phyloP scores from a whole-genome alignment of 2,113 vertebrate species.

The Carassius auratus region DNA sequence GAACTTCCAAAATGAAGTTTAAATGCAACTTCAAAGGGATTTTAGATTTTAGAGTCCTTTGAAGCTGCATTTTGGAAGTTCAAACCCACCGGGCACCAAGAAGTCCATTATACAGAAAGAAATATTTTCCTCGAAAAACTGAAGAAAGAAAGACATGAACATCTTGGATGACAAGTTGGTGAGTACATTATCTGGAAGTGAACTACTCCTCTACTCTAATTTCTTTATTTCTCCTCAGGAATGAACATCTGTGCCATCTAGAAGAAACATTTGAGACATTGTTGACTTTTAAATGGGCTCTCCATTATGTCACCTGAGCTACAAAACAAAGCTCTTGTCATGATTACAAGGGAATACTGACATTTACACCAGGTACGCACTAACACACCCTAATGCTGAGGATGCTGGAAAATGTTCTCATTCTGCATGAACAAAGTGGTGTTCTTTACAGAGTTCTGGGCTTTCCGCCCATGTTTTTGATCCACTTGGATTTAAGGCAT shows the following conservation, averaged over 20 bases:
- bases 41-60: too few relatives aligned
- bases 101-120: too few relatives aligned
- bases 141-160: too few relatives aligned
- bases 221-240: neutral
- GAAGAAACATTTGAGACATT: neutral
- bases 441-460: conserved; percentile 21
- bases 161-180: too few relatives aligned
- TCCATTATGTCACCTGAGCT: neutral
- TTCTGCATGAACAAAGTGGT: conserved; percentile 2
- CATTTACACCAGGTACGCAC: neutral
- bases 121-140: too few relatives aligned
- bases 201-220: neutral
- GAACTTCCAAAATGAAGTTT: too few relatives aligned
- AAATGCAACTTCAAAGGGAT: too few relatives aligned
- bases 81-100: too few relatives aligned
- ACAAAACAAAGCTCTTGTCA: neutral
- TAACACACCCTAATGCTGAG: neutral
- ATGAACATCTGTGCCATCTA: neutral
- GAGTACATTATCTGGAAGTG: too few relatives aligned
- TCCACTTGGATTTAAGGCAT: conserved; percentile 5
- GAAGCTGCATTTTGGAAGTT: too few relatives aligned
- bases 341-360: neutral
- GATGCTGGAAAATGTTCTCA: neutral
- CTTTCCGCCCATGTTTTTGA: conserved; percentile 25
- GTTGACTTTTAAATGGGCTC: neutral